Percentiles rank a stretch among this genome's conserved stretches.
Conservation (phyloP, 2,888 invertebrate species). For the Nomada hirtipes region DNA sequence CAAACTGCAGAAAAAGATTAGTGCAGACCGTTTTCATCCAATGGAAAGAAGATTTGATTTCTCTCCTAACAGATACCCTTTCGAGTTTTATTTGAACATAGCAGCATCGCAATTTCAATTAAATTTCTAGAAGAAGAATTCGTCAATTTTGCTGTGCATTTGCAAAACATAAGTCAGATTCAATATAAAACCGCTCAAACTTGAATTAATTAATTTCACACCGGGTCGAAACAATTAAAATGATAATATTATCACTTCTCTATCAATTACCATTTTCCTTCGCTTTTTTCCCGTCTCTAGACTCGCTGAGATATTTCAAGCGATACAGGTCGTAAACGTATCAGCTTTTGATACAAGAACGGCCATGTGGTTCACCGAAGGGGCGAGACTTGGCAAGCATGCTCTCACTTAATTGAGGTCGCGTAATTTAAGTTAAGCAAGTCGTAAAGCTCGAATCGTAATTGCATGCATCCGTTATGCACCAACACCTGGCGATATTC, state of each 20-base stretch:
- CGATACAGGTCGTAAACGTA: slow-evolving; percentile 39
- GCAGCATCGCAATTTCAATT: too few relatives aligned
- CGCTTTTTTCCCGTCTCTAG: background rate
- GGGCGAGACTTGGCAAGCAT: slow-evolving; percentile 59
- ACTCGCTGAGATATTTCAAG: slow-evolving; percentile 4
- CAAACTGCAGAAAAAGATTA: background rate
- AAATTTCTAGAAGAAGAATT: too few relatives aligned
- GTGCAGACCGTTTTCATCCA: background rate
- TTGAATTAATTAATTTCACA: too few relatives aligned
- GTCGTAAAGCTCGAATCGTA: slow-evolving; percentile 74
- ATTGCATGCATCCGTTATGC: slow-evolving; percentile 72
- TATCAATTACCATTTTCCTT: too few relatives aligned
- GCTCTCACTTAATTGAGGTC: slow-evolving; percentile 72
- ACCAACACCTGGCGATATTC: slow-evolving; percentile 45
- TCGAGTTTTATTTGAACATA: too few relatives aligned
- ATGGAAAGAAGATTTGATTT: too few relatives aligned
- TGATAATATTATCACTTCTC: background rate
- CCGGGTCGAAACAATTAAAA: background rate
- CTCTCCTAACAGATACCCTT: too few relatives aligned
- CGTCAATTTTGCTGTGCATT: too few relatives aligned
- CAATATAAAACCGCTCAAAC: background rate
- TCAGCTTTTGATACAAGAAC: slow-evolving; percentile 60
- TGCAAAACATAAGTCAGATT: too few relatives aligned
- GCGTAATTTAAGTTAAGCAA: slow-evolving; percentile 74
- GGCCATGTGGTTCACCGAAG: slow-evolving; percentile 28